These are phyloP conservation scores for Heterochromis multidens DNA, from an alignment of 2,113 vertebrate species.

Conservation along the genomic window DNA sequence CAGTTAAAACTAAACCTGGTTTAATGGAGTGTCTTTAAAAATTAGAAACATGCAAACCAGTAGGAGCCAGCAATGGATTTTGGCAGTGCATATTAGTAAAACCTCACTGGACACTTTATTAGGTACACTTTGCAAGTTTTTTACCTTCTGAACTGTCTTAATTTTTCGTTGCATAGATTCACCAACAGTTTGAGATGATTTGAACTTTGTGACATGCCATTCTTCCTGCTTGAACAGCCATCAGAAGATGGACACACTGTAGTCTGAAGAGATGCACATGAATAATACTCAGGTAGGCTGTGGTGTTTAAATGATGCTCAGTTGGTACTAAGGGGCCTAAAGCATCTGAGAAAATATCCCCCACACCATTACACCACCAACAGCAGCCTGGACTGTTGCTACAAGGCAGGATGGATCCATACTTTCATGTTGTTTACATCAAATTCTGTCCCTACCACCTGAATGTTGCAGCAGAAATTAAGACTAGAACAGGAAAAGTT, in stretches of 20 bases:
- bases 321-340: too few species aligned
- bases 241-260: neutral
- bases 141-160: fast-evolving
- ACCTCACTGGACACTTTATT: neutral
- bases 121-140: fast-evolving
- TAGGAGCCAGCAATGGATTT: neutral
- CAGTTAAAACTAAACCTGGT: neutral
- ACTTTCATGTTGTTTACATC: fast-evolving
- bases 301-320: neutral
- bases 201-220: too few species aligned
- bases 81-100: fast-evolving
- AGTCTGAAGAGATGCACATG: too few species aligned
- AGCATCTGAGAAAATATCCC: too few species aligned
- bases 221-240: neutral
- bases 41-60: neutral
- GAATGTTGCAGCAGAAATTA: fast-evolving
- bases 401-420: neutral
- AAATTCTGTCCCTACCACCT: fast-evolving
- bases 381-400: neutral
- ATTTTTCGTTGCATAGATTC: neutral
- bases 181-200: too few species aligned
- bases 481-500: neutral
- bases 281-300: fast-evolving
- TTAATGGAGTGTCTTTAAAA: neutral
- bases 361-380: neutral